Percentiles rank a stretch among this genome's conserved stretches.
Evolutionary conservation across 2,113 vertebrate genomes (phyloP).

Genomic region (Ploceus nigricollis): DNA sequence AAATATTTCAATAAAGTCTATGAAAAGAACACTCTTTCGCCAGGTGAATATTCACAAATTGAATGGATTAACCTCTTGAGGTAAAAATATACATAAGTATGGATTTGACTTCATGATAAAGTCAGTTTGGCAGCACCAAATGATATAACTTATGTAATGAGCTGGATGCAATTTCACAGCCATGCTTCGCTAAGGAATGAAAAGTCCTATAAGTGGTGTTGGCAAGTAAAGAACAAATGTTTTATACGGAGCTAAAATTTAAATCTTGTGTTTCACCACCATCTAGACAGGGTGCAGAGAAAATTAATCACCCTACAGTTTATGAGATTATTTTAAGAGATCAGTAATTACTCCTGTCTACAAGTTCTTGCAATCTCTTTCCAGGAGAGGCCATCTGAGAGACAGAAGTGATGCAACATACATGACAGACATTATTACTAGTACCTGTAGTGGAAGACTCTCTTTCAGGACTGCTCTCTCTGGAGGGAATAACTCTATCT

Average conservation of each 20-base stretch:
- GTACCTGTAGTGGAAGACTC: conserved; percentile 16
- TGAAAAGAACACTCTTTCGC: not conserved
- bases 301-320: not conserved
- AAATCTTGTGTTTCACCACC: not conserved
- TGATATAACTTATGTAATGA: not conserved
- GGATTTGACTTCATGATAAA: not conserved
- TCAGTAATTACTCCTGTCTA: not conserved
- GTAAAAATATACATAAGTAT: not conserved
- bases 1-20: not conserved
- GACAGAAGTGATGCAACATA: not conserved
- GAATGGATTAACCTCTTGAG: not conserved
- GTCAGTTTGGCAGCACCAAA: not conserved
- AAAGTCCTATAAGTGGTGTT: not conserved
- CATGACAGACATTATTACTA: not conserved
- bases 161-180: not conserved
- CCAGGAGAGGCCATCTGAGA: not conserved
- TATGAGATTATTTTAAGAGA: not conserved
- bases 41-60: not conserved
- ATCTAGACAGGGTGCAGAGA: not conserved
- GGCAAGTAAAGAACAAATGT: not conserved
- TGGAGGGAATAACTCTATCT: not conserved
- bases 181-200: not conserved
- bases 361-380: not conserved
- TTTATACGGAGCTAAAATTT: not conserved
- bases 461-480: not conserved